Evolutionary conservation across 2,113 vertebrate genomes (phyloP).

Genomic region (Recurvirostra avosetta): DNA sequence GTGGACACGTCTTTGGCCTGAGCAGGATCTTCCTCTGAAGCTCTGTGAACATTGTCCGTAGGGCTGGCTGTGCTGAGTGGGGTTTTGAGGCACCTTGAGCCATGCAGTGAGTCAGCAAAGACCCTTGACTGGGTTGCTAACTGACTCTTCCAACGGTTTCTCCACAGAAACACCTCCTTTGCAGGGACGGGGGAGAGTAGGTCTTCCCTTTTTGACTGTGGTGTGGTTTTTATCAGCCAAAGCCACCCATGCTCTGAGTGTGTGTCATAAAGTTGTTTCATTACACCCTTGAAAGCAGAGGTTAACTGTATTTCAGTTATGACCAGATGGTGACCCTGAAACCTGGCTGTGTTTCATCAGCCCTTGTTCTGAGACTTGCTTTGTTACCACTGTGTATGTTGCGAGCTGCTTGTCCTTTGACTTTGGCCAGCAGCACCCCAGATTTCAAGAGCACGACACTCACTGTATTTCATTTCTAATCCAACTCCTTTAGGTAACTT

Average conservation of each 20-base stretch:
- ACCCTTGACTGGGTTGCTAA: neutral
- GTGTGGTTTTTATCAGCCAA: neutral
- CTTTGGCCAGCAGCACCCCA: neutral
- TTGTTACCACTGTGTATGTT: neutral
- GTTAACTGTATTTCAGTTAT: neutral
- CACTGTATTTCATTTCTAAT: neutral
- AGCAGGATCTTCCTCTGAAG: neutral
- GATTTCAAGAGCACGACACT: neutral
- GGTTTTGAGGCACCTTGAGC: neutral
- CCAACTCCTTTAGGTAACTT: neutral
- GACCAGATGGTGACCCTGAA: neutral
- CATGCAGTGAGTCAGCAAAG: neutral
- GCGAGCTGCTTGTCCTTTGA: neutral
- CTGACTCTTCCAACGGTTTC: neutral
- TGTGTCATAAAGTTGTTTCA: neutral
- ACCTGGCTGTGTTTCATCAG: neutral
- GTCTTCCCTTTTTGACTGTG: neutral
- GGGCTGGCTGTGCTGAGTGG: neutral
- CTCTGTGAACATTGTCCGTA: neutral
- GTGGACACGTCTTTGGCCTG: neutral
- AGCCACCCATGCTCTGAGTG: accelerated
- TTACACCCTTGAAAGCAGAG: neutral
- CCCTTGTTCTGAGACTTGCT: neutral
- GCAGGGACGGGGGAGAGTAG: neutral
- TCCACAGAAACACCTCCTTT: neutral